Conservation (phyloP, 1,140 invertebrate species). For the Megalopta genalis region DNA sequence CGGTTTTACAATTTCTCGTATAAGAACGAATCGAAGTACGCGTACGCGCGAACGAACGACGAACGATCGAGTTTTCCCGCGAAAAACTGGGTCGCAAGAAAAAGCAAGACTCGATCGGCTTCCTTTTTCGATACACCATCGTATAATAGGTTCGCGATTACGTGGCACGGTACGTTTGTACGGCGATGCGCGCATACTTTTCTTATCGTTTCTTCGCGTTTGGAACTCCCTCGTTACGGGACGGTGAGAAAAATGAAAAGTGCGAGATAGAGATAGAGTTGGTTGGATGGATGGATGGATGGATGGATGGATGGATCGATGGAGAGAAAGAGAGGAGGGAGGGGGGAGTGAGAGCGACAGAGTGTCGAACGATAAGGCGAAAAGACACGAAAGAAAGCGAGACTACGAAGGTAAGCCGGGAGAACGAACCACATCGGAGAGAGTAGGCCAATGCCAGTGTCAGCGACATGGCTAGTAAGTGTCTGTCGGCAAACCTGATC, state of each 20-base stretch:
- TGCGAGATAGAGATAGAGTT: too few relatives aligned
- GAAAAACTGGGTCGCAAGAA: conserved; percentile 65
- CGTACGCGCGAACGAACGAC: conserved; percentile 17
- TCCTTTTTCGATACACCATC: not conserved
- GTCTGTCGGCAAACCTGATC: conserved; percentile 76
- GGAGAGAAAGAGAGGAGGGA: too few relatives aligned
- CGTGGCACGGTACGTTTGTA: not conserved
- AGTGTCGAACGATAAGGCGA: conserved; percentile 33
- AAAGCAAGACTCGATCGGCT: conserved; percentile 11
- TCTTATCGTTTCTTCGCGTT: not conserved
- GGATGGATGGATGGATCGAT: too few relatives aligned
- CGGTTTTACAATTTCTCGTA: too few relatives aligned
- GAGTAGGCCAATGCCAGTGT: conserved; percentile 79
- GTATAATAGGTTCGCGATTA: not conserved
- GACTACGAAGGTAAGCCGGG: conserved; percentile 69
- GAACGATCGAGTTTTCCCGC: conserved; percentile 64
- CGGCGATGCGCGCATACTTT: not conserved
- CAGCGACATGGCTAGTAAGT: conserved; percentile 74
- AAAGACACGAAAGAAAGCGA: conserved; percentile 73
- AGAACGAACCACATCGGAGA: conserved; percentile 73
- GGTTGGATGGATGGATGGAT: too few relatives aligned
- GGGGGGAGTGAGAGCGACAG: too few relatives aligned
- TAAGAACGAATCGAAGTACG: not conserved
- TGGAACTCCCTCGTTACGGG: not conserved
- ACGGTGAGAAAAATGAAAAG: too few relatives aligned